These are phyloP conservation scores for Noctua fimbriata DNA, from an alignment of 2,888 invertebrate genomes.

Conservation along the genomic window DNA sequence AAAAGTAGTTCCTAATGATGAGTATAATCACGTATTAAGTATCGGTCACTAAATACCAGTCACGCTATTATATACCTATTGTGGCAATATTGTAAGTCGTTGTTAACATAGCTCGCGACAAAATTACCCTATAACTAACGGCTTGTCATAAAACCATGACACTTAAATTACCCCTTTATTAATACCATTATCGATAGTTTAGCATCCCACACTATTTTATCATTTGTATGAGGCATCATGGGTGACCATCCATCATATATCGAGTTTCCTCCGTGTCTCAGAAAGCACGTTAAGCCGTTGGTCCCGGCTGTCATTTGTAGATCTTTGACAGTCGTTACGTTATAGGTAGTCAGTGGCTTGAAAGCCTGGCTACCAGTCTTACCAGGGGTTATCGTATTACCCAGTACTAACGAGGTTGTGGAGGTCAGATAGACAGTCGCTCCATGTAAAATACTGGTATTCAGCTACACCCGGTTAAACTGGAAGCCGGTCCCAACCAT, in stretches of 20 bases:
- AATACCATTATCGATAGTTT: background rate
- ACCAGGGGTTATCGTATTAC: too few relatives aligned
- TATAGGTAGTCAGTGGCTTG: too few relatives aligned
- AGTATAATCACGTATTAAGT: background rate
- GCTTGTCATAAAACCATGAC: conserved; percentile 5
- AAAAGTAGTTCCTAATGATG: background rate
- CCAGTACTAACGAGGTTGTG: too few relatives aligned
- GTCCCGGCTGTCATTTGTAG: too few relatives aligned
- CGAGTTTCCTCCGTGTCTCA: too few relatives aligned
- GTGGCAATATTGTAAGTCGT: background rate
- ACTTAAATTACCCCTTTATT: background rate
- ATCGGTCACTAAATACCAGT: background rate
- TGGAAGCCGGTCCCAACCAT: background rate
- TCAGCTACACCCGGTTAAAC: background rate
- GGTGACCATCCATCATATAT: too few relatives aligned
- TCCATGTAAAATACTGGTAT: too few relatives aligned
- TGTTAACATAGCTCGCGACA: background rate
- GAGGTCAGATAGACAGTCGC: too few relatives aligned
- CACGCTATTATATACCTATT: background rate
- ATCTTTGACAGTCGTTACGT: too few relatives aligned
- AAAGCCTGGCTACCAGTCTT: too few relatives aligned
- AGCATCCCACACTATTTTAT: background rate
- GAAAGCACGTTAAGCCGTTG: too few relatives aligned
- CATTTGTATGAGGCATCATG: background rate
- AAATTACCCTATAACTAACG: background rate